Evolutionary conservation across 2,113 vertebrate species (phyloP).

Genomic region (Ictidomys tridecemlineatus): DNA sequence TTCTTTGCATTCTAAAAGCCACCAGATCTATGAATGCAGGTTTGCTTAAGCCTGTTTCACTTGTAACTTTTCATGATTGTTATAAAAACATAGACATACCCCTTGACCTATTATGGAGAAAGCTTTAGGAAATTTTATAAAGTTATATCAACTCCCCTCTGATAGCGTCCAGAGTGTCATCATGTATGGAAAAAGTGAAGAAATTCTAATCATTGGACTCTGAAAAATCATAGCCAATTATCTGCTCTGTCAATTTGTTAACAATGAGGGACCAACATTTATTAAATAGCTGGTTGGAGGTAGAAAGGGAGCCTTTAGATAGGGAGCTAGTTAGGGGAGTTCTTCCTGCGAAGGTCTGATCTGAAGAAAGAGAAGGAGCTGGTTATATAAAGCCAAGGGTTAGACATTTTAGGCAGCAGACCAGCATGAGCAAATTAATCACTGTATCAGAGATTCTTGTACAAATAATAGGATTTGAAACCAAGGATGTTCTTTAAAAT

Average conservation of each 20-base stretch:
- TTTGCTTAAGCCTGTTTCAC: not conserved
- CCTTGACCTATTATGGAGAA: not conserved
- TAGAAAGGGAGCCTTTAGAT: not conserved
- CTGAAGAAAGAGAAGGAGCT: not conserved
- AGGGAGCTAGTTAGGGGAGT: not conserved
- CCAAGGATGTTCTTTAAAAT: not conserved
- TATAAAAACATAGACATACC: not conserved
- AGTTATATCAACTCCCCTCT: not conserved
- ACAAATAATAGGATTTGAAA: not conserved
- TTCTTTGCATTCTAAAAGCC: constrained; percentile 40
- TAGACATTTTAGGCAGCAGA: not conserved
- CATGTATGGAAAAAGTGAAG: not conserved
- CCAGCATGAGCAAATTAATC: not conserved
- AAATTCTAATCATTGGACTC: not conserved
- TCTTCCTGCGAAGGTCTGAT: not conserved
- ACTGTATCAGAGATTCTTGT: not conserved
- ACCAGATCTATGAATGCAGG: not conserved
- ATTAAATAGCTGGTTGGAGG: not conserved
- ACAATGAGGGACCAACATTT: not conserved
- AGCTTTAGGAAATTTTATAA: not conserved
- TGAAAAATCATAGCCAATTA: not conserved
- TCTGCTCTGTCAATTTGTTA: not conserved
- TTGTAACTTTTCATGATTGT: constrained; percentile 7
- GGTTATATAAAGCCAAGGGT: not conserved
- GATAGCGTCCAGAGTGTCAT: not conserved